Conservation (phyloP, 2,797 vertebrate genomes). For the Perodicticus potto region DNA sequence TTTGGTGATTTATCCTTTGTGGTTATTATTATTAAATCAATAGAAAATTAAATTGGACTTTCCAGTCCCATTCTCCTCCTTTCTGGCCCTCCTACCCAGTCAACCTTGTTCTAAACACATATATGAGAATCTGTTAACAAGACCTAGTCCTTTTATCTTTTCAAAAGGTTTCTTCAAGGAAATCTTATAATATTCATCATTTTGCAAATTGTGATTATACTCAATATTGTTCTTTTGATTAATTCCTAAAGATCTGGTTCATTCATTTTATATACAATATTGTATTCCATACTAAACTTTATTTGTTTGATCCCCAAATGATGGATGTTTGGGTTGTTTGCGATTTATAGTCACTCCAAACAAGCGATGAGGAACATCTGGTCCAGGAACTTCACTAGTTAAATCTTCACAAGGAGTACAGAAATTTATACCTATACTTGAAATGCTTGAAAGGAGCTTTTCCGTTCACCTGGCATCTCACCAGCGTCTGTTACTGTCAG, state of each 20-base stretch:
- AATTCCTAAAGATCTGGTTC: not conserved
- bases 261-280: not conserved
- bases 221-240: not conserved
- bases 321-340: not conserved
- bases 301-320: not conserved
- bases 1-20: not conserved
- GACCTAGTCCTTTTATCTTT: not conserved
- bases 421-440: not conserved
- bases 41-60: not conserved
- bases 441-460: not conserved
- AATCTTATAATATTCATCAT: not conserved
- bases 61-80: not conserved
- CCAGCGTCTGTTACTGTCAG: not conserved
- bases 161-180: not conserved
- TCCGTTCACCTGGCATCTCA: not conserved
- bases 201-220: not conserved
- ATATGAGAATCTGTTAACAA: not conserved
- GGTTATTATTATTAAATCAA: constrained; percentile 3
- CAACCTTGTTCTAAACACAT: not conserved
- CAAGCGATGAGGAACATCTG: not conserved
- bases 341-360: not conserved
- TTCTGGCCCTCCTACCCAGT: not conserved
- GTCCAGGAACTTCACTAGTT: not conserved
- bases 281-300: not conserved
- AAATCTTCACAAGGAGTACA: not conserved